phyloP scores from a whole-genome alignment of 2,888 invertebrate species.

The Amaurobius ferox region DNA sequence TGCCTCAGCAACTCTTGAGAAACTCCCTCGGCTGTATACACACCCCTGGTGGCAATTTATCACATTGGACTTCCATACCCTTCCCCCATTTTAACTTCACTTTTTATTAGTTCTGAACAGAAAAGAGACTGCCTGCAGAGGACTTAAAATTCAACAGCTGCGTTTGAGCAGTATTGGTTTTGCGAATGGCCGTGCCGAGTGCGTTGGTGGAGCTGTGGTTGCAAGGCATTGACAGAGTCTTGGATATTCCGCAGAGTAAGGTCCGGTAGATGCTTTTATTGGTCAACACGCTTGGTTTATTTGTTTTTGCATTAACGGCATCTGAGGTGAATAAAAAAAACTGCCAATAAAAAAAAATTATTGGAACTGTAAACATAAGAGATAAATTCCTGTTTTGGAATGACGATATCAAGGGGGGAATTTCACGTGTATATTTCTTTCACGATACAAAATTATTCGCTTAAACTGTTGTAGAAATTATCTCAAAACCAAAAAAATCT shows the following conservation, averaged over 20 bases:
- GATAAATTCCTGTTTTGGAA: no score
- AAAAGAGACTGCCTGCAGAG: neutral
- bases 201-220: no score
- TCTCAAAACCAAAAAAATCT: no score
- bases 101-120: constrained; percentile 30
- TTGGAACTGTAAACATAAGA: no score
- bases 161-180: constrained; percentile 49
- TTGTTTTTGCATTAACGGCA: neutral
- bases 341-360: no score
- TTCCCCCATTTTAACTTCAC: constrained; percentile 11
- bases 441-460: no score
- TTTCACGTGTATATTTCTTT: no score
- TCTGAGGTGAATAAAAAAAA: no score
- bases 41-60: constrained; percentile 33
- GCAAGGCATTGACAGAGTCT: neutral
- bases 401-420: no score
- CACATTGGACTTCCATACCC: constrained; percentile 15
- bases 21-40: neutral
- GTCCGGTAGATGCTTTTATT: neutral
- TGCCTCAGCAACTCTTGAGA: constrained; percentile 15
- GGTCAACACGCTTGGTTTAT: neutral
- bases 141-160: constrained; percentile 65
- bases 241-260: neutral
- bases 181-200: neutral
- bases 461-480: no score